Evolutionary conservation across 2,113 vertebrate genomes (phyloP).

Genomic region (Lampris megalopsis): DNA sequence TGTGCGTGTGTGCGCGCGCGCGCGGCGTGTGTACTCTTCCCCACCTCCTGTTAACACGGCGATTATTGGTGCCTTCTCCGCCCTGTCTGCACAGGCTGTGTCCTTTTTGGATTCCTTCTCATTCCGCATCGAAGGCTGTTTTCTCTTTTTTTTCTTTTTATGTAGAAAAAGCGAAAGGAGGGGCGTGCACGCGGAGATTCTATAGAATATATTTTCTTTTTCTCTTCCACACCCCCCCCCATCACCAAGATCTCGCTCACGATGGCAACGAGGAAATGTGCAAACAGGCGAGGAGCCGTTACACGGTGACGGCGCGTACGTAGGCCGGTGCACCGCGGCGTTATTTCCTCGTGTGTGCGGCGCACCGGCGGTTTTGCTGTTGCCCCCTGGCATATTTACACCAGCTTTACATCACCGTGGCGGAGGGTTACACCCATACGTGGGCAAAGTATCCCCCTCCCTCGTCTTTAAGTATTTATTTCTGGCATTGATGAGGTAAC

Average conservation of each 20-base stretch:
- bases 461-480: slow-evolving; percentile 15
- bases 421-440: slow-evolving; percentile 8
- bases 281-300: too few species aligned
- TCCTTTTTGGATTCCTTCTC: not conserved
- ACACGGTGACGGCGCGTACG: too few species aligned
- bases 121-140: not conserved
- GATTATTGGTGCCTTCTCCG: too few species aligned
- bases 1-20: too few species aligned
- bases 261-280: too few species aligned
- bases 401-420: not conserved
- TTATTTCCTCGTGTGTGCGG: too few species aligned
- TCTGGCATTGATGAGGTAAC: slow-evolving; percentile 8
- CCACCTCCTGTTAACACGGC: too few species aligned
- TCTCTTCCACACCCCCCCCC: too few species aligned
- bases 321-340: too few species aligned
- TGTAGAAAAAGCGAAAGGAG: slow-evolving; percentile 2
- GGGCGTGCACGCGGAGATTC: slow-evolving; percentile 1
- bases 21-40: not conserved
- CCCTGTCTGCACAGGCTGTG: not conserved
- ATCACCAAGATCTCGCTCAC: too few species aligned
- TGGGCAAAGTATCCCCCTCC: slow-evolving; percentile 1
- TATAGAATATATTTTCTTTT: not conserved
- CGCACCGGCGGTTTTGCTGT: not conserved
- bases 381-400: not conserved
- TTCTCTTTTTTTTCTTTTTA: not conserved